A percentile compares a stretch with the other conserved stretches of the same genome.
These are phyloP conservation scores for Hemichromis elongatus DNA, from an alignment of 2,113 vertebrate genomes.

Conservation along the genomic window DNA sequence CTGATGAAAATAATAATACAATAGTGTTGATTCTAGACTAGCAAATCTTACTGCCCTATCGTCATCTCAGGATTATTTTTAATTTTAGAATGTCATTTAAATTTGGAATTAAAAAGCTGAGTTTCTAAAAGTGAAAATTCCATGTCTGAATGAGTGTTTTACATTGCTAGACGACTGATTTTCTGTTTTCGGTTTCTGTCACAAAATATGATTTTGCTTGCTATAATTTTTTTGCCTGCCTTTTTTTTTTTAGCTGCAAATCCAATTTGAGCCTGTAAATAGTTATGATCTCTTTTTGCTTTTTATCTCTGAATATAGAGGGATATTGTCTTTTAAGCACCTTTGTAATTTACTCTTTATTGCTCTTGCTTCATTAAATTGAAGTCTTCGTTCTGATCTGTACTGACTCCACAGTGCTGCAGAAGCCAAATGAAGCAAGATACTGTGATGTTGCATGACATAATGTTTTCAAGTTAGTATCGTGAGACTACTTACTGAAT, in stretches of 20 bases:
- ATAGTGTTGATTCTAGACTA: background rate
- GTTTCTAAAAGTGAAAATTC: background rate
- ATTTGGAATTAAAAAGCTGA: background rate
- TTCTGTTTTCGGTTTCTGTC: background rate
- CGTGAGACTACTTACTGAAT: background rate
- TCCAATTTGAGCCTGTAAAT: background rate
- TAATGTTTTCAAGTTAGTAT: background rate
- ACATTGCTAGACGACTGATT: background rate
- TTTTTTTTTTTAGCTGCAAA: background rate
- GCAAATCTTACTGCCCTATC: background rate
- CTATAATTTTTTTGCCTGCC: background rate
- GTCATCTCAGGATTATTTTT: background rate
- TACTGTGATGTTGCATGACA: background rate
- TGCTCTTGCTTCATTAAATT: background rate
- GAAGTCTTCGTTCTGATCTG: background rate
- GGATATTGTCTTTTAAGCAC: background rate
- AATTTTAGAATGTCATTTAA: background rate
- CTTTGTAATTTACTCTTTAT: background rate
- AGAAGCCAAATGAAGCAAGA: background rate
- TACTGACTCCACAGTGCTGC: background rate
- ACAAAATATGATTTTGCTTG: background rate
- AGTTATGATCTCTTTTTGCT: background rate
- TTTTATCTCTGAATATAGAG: background rate
- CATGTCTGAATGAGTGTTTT: background rate
- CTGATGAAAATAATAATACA: background rate